phyloP scores from a whole-genome alignment of 2,888 invertebrate species.

The Spilosoma lubricipeda region DNA sequence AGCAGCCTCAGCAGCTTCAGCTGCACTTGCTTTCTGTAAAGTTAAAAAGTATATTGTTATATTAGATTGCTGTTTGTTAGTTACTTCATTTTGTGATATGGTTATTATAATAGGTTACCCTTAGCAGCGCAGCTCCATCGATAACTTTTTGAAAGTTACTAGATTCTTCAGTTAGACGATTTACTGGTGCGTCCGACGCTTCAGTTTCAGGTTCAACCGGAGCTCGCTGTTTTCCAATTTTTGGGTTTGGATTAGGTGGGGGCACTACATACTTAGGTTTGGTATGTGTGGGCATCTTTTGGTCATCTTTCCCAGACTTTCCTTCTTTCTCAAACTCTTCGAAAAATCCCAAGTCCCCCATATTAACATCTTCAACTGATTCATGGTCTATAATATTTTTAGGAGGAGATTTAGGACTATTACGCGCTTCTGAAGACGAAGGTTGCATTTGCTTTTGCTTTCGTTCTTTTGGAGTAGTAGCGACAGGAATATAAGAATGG shows the following conservation, averaged over 20 bases:
- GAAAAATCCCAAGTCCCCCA: constrained; percentile 67
- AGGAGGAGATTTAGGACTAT: background rate
- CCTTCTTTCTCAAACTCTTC: constrained; percentile 60
- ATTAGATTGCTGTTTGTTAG: background rate
- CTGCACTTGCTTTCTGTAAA: constrained; percentile 66
- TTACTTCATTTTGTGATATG: background rate
- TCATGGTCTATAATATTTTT: constrained; percentile 42
- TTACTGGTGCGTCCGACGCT: background rate
- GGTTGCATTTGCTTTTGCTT: constrained; percentile 11
- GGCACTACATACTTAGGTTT: constrained; percentile 3
- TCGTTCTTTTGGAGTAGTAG: constrained; percentile 2
- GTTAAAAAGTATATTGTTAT: background rate
- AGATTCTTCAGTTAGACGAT: constrained; percentile 50
- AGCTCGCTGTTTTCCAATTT: background rate
- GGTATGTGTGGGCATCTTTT: background rate
- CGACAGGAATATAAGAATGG: constrained; percentile 19
- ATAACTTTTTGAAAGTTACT: constrained; percentile 72
- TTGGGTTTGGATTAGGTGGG: constrained; percentile 6
- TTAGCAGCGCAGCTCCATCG: constrained; percentile 71
- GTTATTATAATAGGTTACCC: constrained; percentile 51
- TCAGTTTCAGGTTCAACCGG: background rate
- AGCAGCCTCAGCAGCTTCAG: constrained; percentile 43
- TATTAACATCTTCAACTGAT: constrained; percentile 61
- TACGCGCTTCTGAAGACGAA: constrained; percentile 10
- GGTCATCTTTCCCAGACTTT: constrained; percentile 23